These are phyloP conservation scores for Montipora foliosa DNA, from an alignment of 64 coral and sea anemone genomes.

Conservation along the genomic window DNA sequence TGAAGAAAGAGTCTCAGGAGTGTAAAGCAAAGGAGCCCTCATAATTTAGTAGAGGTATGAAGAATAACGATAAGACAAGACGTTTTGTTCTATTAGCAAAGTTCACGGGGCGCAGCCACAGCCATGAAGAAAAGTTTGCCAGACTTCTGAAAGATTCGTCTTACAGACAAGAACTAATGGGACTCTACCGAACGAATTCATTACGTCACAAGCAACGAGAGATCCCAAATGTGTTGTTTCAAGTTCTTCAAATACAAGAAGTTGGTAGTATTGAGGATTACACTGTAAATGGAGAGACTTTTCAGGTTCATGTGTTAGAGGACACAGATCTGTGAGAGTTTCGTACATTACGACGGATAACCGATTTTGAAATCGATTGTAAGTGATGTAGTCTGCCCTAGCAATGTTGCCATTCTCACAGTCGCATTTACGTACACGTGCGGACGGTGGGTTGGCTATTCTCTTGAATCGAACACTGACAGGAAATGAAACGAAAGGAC, in stretches of 20 bases:
- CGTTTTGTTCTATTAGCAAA: constrained; percentile 18
- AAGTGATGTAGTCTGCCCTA: neutral
- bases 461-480: no score
- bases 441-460: no score
- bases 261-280: constrained; percentile 38
- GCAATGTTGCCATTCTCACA: neutral
- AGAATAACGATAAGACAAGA: constrained; percentile 2
- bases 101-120: constrained; percentile 9
- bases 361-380: neutral
- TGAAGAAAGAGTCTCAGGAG: no score
- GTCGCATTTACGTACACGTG: no score
- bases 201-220: constrained; percentile 20
- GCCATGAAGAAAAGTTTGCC: constrained; percentile 41
- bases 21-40: neutral
- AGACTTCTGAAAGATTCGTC: constrained; percentile 32
- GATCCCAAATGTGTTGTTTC: constrained; percentile 32
- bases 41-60: neutral
- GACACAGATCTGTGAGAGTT: constrained; percentile 24
- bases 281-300: neutral
- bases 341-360: neutral
- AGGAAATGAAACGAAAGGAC: no score
- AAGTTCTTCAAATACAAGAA: constrained; percentile 53
- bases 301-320: constrained; percentile 33
- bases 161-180: constrained; percentile 22
- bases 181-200: constrained; percentile 30